A percentile compares a stretch with the other conserved stretches of the same genome.
phyloP scores from a whole-genome alignment of 2,888 invertebrate species.

The Elysia crispata region DNA sequence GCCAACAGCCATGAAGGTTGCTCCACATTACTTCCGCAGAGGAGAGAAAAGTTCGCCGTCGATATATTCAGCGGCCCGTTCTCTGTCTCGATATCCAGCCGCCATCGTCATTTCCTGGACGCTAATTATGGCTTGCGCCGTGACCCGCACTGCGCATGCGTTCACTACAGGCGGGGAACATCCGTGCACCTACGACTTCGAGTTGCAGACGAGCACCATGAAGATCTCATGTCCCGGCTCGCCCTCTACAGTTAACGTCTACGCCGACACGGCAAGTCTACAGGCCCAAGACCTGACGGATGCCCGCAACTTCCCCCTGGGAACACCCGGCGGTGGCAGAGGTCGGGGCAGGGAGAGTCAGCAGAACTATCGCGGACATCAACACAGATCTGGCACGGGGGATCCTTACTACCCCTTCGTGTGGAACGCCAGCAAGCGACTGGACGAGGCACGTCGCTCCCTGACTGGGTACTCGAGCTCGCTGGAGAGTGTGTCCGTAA shows the following conservation, averaged over 20 bases:
- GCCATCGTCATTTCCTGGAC: too few species aligned
- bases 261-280: conserved; percentile 50
- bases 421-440: conserved; percentile 59
- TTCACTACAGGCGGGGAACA: conserved; percentile 41
- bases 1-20: too few species aligned
- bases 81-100: too few species aligned
- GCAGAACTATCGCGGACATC: background rate
- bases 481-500: conserved; percentile 59
- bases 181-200: conserved; percentile 55
- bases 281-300: conserved; percentile 20
- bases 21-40: too few species aligned
- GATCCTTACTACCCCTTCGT: conserved; percentile 53
- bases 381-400: background rate
- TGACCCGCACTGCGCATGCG: too few species aligned
- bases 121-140: too few species aligned
- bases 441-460: conserved; percentile 58
- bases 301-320: background rate
- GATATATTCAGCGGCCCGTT: too few species aligned
- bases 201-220: conserved; percentile 51
- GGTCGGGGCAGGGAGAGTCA: background rate
- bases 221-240: conserved; percentile 53
- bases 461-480: conserved; percentile 56
- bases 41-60: too few species aligned
- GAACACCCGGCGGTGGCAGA: background rate
- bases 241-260: conserved; percentile 51